Base-by-base conservation (phyloP, 2,113 vertebrate species). In the Tor tambroides region DNA sequence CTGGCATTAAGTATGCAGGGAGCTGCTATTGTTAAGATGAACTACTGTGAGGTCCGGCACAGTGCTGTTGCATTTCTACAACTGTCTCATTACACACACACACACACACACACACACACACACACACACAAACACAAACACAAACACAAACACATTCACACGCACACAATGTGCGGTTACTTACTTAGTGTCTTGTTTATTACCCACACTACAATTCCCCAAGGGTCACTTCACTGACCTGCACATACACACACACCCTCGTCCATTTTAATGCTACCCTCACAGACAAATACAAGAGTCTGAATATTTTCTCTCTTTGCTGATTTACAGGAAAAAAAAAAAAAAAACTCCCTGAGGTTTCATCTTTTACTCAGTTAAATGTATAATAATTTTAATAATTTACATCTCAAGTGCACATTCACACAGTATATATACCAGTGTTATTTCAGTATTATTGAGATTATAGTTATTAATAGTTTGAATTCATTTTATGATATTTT, bases 11-110 rank as follows among this genome's bases (percentile, higher is more conserved):
- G 86, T 51, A 69, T 89, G 71, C 79, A 74, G 88, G 72, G 86
- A 87, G 72, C 86, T 85, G 30, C 86, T 76, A 86, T 87, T 89
- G 86, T 89, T 71, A 87, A 89, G 88, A 89, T 89, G 83, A 89
- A 89, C 79, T 83, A 81, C 86, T 89, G 86, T 87, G 88, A 86
- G 88, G 86, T 87, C 86, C 83, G 54, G 79, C 72, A 87, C 86
- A 87, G 54, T 86, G 83, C 79, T 87, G 86, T 83, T 65, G 41
- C 87, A 87, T 88, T 88, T 83, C 84, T 83, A 32, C 86, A 78
- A 46, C 56, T 75, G 32, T 85, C 51, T 76, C 72, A 46, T 46
- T 46, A 46, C 43, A 46, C 43, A 43, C 61, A 69, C 51, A 79
- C 86, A 83, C 88, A 81, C 76, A 76, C 80, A 84, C 85, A 86